These are phyloP conservation scores for Trinorchestia longiramus DNA, from an alignment of 1,140 invertebrate species.

Conservation along the genomic window DNA sequence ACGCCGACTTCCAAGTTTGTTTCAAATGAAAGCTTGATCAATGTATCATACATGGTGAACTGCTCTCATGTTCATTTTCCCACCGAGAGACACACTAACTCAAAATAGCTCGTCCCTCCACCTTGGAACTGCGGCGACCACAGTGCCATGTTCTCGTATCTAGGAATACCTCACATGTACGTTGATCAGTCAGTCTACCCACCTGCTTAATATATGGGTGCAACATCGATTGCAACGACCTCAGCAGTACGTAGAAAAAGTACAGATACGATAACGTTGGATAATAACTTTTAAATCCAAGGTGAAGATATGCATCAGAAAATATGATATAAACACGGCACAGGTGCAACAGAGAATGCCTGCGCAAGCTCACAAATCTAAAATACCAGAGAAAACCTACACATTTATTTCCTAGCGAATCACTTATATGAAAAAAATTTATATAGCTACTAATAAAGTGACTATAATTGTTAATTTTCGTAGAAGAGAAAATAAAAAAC, in stretches of 20 bases:
- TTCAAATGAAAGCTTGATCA: not conserved
- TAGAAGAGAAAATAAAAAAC: not conserved
- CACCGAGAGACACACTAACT: not conserved
- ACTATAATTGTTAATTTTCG: not conserved
- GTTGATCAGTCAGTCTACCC: too few species aligned
- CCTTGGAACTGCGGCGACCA: too few species aligned
- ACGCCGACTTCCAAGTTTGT: not conserved
- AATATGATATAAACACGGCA: not conserved
- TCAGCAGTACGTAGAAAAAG: not conserved
- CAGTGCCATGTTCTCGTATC: not conserved
- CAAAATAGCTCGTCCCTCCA: not conserved
- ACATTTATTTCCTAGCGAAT: not conserved
- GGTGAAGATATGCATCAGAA: not conserved
- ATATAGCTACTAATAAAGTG: not conserved
- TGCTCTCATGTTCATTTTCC: not conserved
- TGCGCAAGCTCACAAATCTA: not conserved
- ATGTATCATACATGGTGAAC: not conserved
- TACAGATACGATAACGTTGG: not conserved
- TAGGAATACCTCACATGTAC: not conserved
- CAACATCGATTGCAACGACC: too few species aligned
- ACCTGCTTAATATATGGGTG: too few species aligned
- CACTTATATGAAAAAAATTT: not conserved
- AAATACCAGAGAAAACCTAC: not conserved
- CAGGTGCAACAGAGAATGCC: not conserved
- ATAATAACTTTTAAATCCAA: not conserved